Percentiles rank a stretch among this genome's conserved stretches.
These are phyloP conservation scores for Ectropis crepuscularia DNA, from an alignment of 2,888 invertebrate genomes.

Conservation along the genomic window DNA sequence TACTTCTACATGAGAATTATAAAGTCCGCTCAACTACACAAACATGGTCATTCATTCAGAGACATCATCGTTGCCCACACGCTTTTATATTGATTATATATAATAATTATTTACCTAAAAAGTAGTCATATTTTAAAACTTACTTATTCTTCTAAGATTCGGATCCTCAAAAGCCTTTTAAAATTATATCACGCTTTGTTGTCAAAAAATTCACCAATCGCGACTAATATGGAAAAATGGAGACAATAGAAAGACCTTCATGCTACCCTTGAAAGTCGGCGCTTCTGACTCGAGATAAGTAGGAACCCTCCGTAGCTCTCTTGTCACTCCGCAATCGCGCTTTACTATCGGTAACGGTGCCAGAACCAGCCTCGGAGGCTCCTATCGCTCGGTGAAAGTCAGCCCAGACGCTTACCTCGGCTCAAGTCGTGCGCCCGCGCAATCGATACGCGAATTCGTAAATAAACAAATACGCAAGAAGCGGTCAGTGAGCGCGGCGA, in stretches of 20 bases:
- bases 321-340: conserved; percentile 61
- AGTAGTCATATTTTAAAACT: neutral
- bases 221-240: conserved; percentile 1
- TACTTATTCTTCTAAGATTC: neutral
- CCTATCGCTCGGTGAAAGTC: conserved; percentile 77
- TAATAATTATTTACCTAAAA: neutral
- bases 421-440: conserved; percentile 68
- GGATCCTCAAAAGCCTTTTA: neutral
- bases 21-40: conserved; percentile 21
- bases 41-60: conserved; percentile 23
- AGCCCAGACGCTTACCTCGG: conserved; percentile 73
- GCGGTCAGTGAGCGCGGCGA: conserved; percentile 39
- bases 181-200: neutral
- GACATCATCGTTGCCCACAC: conserved; percentile 26
- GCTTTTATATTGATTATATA: conserved; percentile 5
- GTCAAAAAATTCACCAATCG: neutral
- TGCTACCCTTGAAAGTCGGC: conserved; percentile 37
- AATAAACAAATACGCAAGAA: conserved; percentile 69
- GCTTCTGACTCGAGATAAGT: conserved; percentile 33
- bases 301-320: conserved; percentile 46
- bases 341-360: conserved; percentile 77
- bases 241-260: conserved; percentile 35
- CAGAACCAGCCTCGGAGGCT: conserved; percentile 71
- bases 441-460: conserved; percentile 53
- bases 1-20: conserved; percentile 14